Evolutionary conservation across 2,113 vertebrate genomes (phyloP), one percentile per base, ranked within the genome.

Genomic region (Xiphophorus maculatus): DNA sequence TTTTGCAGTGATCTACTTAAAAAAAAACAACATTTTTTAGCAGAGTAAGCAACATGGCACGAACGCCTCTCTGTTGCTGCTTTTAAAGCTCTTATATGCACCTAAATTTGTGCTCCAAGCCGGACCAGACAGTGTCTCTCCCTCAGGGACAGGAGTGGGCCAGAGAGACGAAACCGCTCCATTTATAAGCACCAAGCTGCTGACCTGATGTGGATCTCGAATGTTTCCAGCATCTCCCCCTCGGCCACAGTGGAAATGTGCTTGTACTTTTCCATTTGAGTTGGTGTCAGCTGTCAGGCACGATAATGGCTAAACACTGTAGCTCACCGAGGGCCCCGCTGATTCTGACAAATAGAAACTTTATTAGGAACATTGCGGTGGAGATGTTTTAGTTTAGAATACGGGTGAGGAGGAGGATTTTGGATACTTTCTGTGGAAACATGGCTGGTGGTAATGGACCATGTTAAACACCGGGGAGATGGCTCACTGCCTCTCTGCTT

Each of bases 231-330:
- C n/a, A 4, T 72, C 58, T 77, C 84, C 70, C 33, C 66, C 15
- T 2, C 2, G 37, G 82, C 63, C 60, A 76, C 37, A 70, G 65
- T 80, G 69, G 69, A 81, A 71, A 35, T 71, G 54, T 54, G 69
- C 76, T 51, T 74, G 71, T 83, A 63, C 78, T 87, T 79, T 84
- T 86, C 74, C 82, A 89, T 91, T 89, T 80, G 82, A 88, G 84
- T 76, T 42, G 81, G 81, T 85, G 86, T 90, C 80, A 83, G 71
- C 30, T 66, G 88, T 84, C 91, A 87, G 51, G 44, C 71, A 60
- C 25, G 25, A 81, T 87, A 88, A 84, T 75, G 74, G 33, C 54
- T 74, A 81, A 87, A 77, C 82, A 73, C 28, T 6, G 1, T 27
- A 64, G 74, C 77, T 85, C 75, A 63, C 63, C 2, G 30, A 81